Percentiles rank a stretch among this genome's conserved stretches.
These are phyloP conservation scores for Romanomermis culicivorax DNA, from an alignment of 2,888 invertebrate genomes.

Conservation along the genomic window DNA sequence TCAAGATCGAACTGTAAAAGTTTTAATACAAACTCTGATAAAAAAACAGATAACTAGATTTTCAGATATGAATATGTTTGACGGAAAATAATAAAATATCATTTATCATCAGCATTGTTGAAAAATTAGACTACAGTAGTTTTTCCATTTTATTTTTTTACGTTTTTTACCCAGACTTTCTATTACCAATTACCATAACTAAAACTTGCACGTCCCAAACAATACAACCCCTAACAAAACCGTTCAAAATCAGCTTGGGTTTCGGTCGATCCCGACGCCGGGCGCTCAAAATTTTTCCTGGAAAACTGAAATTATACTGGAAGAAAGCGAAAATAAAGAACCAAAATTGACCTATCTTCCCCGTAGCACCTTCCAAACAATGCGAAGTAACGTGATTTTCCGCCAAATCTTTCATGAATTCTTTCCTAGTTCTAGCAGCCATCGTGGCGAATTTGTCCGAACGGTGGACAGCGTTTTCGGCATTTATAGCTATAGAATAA, in stretches of 20 bases:
- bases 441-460: slow-evolving; percentile 90
- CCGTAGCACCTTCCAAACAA: slow-evolving; percentile 38
- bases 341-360: neutral
- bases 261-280: slow-evolving; percentile 46
- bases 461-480: slow-evolving; percentile 81
- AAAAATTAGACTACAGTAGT: no score
- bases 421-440: slow-evolving; percentile 81
- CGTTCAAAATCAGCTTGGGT: slow-evolving; percentile 50
- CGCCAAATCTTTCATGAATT: slow-evolving; percentile 78
- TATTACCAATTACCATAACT: slow-evolving; percentile 2
- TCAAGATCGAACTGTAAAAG: no score
- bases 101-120: no score
- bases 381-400: slow-evolving; percentile 58
- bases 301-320: neutral
- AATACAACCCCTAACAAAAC: slow-evolving; percentile 35
- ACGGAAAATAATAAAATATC: no score
- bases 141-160: no score
- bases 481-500: slow-evolving; percentile 52
- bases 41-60: no score
- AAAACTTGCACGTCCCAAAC: slow-evolving; percentile 32
- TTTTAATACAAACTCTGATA: no score
- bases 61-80: neutral
- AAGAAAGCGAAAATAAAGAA: neutral
- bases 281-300: slow-evolving; percentile 24
- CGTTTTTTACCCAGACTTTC: neutral